Evolutionary conservation across 2,113 vertebrate genomes (phyloP).

Genomic region (Odocoileus hemionus): DNA sequence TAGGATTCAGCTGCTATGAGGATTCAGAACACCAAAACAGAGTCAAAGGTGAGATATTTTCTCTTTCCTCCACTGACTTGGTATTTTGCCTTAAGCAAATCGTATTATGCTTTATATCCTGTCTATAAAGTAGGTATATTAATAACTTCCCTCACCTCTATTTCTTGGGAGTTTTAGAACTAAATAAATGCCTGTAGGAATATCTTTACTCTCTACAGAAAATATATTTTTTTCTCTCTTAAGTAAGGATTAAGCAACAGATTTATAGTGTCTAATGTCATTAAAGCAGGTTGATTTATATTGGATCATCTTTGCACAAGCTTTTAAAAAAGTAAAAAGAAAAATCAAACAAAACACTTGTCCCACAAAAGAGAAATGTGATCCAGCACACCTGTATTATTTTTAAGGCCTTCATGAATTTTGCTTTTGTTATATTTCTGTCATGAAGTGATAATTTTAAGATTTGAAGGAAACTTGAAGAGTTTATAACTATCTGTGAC

Average conservation of each 20-base stretch:
- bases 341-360: background rate
- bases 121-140: background rate
- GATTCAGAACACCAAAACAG: background rate
- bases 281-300: background rate
- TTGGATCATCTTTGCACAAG: background rate
- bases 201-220: background rate
- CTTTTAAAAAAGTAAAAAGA: background rate
- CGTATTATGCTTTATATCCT: background rate
- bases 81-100: background rate
- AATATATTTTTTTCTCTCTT: background rate
- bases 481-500: background rate
- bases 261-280: background rate
- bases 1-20: background rate
- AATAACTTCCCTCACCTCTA: background rate
- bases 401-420: background rate
- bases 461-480: background rate
- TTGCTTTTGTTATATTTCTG: background rate
- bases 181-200: background rate
- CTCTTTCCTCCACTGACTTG: background rate
- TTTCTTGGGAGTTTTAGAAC: background rate
- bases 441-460: background rate
- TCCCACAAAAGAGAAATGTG: background rate
- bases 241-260: background rate
- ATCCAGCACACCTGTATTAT: background rate
- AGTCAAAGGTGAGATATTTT: background rate